Base-by-base conservation (phyloP, 1,140 invertebrate genomes). In the Spodoptera litura region DNA sequence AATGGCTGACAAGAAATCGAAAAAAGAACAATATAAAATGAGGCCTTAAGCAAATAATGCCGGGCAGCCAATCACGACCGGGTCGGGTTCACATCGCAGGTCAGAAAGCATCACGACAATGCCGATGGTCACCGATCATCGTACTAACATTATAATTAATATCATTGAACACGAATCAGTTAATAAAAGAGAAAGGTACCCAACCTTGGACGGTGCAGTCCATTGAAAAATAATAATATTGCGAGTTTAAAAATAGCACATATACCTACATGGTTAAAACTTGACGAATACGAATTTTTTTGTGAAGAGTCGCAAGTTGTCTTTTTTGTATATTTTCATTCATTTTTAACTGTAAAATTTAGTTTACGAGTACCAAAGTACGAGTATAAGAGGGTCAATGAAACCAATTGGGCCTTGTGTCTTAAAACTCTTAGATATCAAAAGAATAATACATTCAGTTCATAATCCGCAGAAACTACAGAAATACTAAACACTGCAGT, bases 141-240 rank as follows among this genome's bases (percentile, higher is more conserved):
- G 20, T 44, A 35, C 58, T 64, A 75, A 74, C 55, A 74, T 74
- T 75, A 75, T 75, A 75, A 75, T 75, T 71, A 56, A 53, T 56
- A 71, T 13, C 49, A 49, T 53, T 68, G 64, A 68, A 68, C 64
- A 53, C 64, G 49, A 68, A 31, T n/a, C 25, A 35, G 27, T 52
- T 51, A 59, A 53, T 75, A 64, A 62, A 62, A 62, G 73, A 75
- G 73, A 75, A 75, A 75, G 73, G 73, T 15, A 75, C 12, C 20
- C 49, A 38, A 53, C 38, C 15, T 59, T 59, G 55, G 55, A 49
- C 8, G 25, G 5, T 12, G 15, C 15, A 49, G 51, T 66, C 25
- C 15, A 35, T 56, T 71, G 38, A 35, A 56, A 38, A 27, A 55
- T 13, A 52, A 27, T 66, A n/a, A 51, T 20, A 44, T 56, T 10